These are phyloP conservation scores for Macrosoma leucophasiata DNA, from an alignment of 2,888 invertebrate genomes.

Conservation along the genomic window DNA sequence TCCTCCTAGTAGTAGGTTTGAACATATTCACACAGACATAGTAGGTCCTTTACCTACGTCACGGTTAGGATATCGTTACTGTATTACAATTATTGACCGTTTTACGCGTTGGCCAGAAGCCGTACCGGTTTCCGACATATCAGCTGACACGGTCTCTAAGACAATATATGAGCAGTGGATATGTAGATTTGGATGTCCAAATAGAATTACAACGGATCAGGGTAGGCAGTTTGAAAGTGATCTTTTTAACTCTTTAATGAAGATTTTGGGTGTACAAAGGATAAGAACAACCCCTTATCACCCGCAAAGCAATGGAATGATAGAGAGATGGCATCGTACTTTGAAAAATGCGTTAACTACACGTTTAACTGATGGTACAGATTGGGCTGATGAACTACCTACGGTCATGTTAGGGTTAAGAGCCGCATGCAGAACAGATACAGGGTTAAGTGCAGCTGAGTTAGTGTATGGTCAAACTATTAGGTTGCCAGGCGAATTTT, in stretches of 20 bases:
- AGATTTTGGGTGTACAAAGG: too few species aligned
- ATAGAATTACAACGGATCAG: too few species aligned
- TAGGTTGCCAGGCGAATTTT: constrained; percentile 3
- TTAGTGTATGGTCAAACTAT: constrained; percentile 1
- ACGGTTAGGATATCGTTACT: constrained; percentile 18
- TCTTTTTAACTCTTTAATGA: too few species aligned
- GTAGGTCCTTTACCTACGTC: constrained; percentile 14
- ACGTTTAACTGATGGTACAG: background rate
- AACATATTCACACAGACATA: constrained; percentile 18
- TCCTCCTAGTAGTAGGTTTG: constrained; percentile 8
- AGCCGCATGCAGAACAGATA: constrained; percentile 7
- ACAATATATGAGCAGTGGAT: too few species aligned
- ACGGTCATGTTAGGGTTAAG: constrained; percentile 12
- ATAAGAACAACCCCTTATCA: too few species aligned
- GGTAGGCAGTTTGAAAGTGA: too few species aligned
- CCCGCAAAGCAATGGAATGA: too few species aligned
- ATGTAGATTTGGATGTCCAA: too few species aligned
- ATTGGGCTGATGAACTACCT: constrained; percentile 9
- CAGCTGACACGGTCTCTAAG: constrained; percentile 23
- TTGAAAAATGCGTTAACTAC: too few species aligned
- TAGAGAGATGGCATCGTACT: too few species aligned
- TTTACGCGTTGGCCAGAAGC: constrained; percentile 24
- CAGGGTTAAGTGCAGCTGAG: constrained; percentile 8
- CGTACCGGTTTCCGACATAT: constrained; percentile 20
- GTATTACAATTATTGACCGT: constrained; percentile 21